phyloP scores from a whole-genome alignment of 2,888 invertebrate species.

The Capitulum mitella region DNA sequence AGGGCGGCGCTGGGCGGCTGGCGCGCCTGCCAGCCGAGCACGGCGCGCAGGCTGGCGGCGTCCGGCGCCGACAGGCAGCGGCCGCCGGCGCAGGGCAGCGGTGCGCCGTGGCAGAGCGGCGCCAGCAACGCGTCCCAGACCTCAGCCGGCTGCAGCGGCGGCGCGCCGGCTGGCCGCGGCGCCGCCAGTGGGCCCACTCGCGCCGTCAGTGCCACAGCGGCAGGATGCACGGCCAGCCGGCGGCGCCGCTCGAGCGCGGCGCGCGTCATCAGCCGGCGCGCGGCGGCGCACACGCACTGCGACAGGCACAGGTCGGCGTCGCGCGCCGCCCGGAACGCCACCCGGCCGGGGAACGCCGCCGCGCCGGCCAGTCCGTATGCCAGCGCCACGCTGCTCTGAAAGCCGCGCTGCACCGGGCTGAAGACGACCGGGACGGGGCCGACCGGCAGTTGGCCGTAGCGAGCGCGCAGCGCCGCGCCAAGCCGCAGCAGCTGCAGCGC shows the following conservation, averaged over 20 bases:
- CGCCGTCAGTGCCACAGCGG: not conserved
- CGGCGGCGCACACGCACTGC: not conserved
- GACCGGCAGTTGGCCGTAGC: not conserved
- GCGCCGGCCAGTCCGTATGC: not conserved
- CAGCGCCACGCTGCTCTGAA: not conserved
- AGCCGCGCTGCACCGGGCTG: not conserved
- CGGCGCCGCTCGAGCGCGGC: not conserved
- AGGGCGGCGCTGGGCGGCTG: not conserved
- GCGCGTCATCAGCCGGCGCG: constrained; percentile 6
- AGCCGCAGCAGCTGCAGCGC: constrained; percentile 12
- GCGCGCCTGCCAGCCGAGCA: not conserved
- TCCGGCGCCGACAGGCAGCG: not conserved
- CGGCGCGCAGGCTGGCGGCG: not conserved
- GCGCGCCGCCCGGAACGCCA: not conserved
- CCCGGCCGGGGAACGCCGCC: not conserved
- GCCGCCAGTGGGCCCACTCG: not conserved
- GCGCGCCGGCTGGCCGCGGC: not conserved
- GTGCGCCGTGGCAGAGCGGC: not conserved
- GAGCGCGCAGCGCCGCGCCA: not conserved
- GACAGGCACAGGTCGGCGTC: not conserved
- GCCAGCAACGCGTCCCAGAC: constrained; percentile 7
- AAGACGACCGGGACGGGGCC: not conserved
- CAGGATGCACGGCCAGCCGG: not conserved
- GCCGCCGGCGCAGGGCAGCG: not conserved
- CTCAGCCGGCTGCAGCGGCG: constrained; percentile 1